phyloP scores from a whole-genome alignment of 2,113 vertebrate genomes.

The Malurus cyaneus region DNA sequence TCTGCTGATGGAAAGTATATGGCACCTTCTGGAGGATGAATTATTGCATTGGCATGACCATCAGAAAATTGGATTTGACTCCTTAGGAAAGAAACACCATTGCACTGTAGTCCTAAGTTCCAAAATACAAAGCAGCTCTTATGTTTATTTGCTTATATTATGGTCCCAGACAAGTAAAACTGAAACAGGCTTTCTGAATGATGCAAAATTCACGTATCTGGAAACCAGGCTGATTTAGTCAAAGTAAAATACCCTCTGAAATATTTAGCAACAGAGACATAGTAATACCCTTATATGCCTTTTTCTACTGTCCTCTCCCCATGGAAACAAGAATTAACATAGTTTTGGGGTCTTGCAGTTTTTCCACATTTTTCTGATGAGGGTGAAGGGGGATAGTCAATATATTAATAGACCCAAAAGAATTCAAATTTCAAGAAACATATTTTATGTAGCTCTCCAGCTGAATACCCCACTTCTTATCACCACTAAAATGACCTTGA shows the following conservation, averaged over 20 bases:
- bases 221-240: neutral
- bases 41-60: neutral
- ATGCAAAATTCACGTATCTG: neutral
- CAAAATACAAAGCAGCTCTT: neutral
- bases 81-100: neutral
- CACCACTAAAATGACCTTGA: neutral
- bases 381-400: fast-evolving
- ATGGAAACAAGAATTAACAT: neutral
- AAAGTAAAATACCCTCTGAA: neutral
- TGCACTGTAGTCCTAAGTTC: neutral
- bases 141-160: neutral
- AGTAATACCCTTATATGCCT: neutral
- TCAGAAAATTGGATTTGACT: neutral
- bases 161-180: neutral
- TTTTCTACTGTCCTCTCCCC: fast-evolving
- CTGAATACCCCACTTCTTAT: neutral
- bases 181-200: neutral
- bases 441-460: neutral
- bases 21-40: neutral
- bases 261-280: neutral
- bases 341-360: fast-evolving
- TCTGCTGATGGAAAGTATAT: neutral
- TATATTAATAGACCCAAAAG: neutral
- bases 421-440: neutral
- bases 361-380: neutral